phyloP scores from a whole-genome alignment of 2,797 vertebrate species.

The Gadopsis marmoratus region DNA sequence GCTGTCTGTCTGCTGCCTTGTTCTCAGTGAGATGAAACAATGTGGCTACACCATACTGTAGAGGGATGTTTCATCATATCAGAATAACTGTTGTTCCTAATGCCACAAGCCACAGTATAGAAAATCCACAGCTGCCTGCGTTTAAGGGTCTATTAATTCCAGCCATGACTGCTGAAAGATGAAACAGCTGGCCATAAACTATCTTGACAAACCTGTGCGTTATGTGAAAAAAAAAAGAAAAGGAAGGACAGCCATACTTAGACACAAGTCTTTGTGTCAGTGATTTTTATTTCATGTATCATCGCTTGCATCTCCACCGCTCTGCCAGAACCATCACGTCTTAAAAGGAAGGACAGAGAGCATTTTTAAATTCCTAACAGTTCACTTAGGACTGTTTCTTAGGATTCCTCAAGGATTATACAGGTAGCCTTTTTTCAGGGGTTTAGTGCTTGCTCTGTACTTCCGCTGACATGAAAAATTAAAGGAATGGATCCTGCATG shows the following conservation, averaged over 20 bases:
- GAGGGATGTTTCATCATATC: slow-evolving; percentile 68
- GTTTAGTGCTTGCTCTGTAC: slow-evolving; percentile 62
- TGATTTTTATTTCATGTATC: slow-evolving; percentile 74
- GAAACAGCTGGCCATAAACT: slow-evolving; percentile 81
- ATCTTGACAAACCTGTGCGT: slow-evolving; percentile 69
- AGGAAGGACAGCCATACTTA: slow-evolving; percentile 47
- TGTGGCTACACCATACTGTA: slow-evolving; percentile 25
- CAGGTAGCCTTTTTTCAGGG: slow-evolving; percentile 60
- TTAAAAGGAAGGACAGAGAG: slow-evolving; percentile 62
- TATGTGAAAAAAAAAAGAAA: slow-evolving; percentile 35
- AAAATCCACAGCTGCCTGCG: slow-evolving; percentile 76
- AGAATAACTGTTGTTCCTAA: slow-evolving; percentile 70
- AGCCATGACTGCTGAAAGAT: slow-evolving; percentile 78
- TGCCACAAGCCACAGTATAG: slow-evolving; percentile 70
- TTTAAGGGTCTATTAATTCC: slow-evolving; percentile 80
- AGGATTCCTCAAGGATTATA: slow-evolving; percentile 73
- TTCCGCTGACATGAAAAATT: slow-evolving; percentile 71
- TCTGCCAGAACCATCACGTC: slow-evolving; percentile 64
- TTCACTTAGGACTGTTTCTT: slow-evolving; percentile 71
- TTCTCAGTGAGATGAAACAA: slow-evolving; percentile 67
- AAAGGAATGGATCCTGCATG: slow-evolving; percentile 57
- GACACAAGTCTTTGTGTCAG: slow-evolving; percentile 58
- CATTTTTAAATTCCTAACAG: slow-evolving; percentile 75
- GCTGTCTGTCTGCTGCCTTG: slow-evolving; percentile 44
- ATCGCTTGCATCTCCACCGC: slow-evolving; percentile 65